Evolutionary conservation across 2,888 invertebrate species (phyloP).

Genomic region (Ectemnius lituratus): DNA sequence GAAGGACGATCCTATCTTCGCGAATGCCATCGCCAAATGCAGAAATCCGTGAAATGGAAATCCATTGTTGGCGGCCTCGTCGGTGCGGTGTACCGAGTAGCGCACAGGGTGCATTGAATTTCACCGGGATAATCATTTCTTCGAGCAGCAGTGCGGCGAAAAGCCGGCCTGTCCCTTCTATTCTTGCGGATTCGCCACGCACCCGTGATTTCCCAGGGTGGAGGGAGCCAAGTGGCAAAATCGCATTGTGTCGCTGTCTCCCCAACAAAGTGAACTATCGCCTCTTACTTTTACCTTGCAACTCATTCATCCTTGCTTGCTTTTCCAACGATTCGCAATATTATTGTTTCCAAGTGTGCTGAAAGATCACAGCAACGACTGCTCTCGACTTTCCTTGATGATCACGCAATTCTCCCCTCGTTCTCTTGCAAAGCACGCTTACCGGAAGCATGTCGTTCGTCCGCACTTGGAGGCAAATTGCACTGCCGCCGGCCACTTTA

Average conservation of each 20-base stretch:
- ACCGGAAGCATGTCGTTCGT: too few species aligned
- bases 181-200: not conserved
- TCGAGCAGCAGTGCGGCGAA: not conserved
- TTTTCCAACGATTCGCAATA: not conserved
- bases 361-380: too few species aligned
- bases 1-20: conserved; percentile 37
- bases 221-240: not conserved
- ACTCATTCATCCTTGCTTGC: not conserved
- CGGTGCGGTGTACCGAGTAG: not conserved
- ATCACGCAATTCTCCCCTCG: too few species aligned
- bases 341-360: too few species aligned
- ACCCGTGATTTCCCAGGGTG: not conserved
- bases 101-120: too few species aligned
- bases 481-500: too few species aligned
- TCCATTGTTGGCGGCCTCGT: conserved; percentile 42
- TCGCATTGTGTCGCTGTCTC: not conserved
- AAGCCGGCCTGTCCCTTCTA: not conserved
- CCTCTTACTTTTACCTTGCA: not conserved
- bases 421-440: too few species aligned
- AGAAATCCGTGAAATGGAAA: conserved; percentile 49
- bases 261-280: not conserved
- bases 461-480: too few species aligned
- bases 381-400: too few species aligned
- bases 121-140: conserved; percentile 2
- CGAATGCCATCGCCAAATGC: conserved; percentile 40